Base-by-base conservation (phyloP, 1,140 invertebrate species). In the Musca vetustissima region DNA sequence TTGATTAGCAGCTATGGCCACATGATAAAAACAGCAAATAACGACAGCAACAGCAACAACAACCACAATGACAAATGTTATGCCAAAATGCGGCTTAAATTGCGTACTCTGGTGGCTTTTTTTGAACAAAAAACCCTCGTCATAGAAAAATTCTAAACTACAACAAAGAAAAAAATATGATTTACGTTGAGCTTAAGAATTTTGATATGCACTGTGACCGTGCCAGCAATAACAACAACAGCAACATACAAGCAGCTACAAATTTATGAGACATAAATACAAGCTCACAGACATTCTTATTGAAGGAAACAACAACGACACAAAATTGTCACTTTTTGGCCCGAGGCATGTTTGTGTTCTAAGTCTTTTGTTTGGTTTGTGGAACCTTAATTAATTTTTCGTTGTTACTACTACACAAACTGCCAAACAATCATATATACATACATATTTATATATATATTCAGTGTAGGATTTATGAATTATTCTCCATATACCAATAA, bases 1-100 rank as follows among this genome's bases (percentile, higher is more conserved):
- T 61, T 61, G 57, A 61, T 61, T 61, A 61, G 57, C 57, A 21
- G 57, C 36, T 61, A 61, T 61, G 36, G 57, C 57, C 57, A 28
- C 57, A 43, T 61, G 28, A 43, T 17, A 36, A 28, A 36, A 43
- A 8, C 25, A 15, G 1, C n/a, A 36, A 61, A 61, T 13, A 55
- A 43, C 36, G 28, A 43, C 28, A 36, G 36, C 28, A 32, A 15
- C 24, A 22, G 1, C 14, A 61, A 61, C 28, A 22, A 4, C 14
- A 61, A 61, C 28, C 9, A 24, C 36, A 55, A 55, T 24, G 22
- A 55, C 7, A 55, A 24, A 55, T 19, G 24, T 15, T 55, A 24
- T 43, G 36, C 36, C 49, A 52, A 17, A 52, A 52, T 55, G 14
- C 57, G 36, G 15, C 57, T 19, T 19, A 61, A 61, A 61, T 43